Conservation (phyloP, 2,797 vertebrate genomes). For the Simalia tracyae region DNA sequence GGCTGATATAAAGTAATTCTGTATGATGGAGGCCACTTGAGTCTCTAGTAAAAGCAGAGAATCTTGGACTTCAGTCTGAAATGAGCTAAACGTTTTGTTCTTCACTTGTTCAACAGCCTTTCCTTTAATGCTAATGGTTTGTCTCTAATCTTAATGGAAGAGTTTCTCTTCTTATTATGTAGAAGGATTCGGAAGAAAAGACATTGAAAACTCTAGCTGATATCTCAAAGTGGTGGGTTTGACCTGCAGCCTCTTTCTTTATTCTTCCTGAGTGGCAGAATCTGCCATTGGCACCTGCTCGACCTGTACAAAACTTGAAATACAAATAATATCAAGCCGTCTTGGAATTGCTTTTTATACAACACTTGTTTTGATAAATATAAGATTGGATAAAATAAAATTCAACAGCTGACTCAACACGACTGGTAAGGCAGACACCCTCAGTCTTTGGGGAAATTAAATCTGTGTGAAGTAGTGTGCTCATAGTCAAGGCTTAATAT, state of each 20-base stretch:
- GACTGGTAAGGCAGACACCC: slow-evolving; percentile 38
- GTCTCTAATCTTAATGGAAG: background rate
- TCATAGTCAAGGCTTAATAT: slow-evolving; percentile 23
- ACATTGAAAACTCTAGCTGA: background rate
- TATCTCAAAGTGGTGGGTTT: background rate
- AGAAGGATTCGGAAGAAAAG: no score
- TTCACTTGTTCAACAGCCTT: background rate
- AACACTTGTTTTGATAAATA: slow-evolving; percentile 31
- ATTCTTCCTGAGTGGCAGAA: background rate
- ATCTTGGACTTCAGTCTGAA: background rate
- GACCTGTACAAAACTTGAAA: background rate
- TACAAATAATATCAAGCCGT: background rate
- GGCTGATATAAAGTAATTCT: background rate
- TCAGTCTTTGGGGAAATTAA: slow-evolving; percentile 38
- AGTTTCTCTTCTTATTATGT: background rate
- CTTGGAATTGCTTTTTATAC: slow-evolving; percentile 32
- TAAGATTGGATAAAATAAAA: slow-evolving; percentile 26
- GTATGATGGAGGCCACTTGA: no score
- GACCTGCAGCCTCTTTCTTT: background rate
- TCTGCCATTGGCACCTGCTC: background rate
- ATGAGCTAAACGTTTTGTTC: background rate
- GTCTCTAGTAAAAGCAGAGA: background rate
- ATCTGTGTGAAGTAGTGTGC: slow-evolving; percentile 20
- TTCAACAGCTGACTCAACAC: slow-evolving; percentile 30
- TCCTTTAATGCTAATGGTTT: background rate